Percentiles rank a stretch among this genome's conserved stretches.
These are phyloP conservation scores for Ailuropoda melanoleuca DNA, from an alignment of 2,113 vertebrate species.

Conservation along the genomic window DNA sequence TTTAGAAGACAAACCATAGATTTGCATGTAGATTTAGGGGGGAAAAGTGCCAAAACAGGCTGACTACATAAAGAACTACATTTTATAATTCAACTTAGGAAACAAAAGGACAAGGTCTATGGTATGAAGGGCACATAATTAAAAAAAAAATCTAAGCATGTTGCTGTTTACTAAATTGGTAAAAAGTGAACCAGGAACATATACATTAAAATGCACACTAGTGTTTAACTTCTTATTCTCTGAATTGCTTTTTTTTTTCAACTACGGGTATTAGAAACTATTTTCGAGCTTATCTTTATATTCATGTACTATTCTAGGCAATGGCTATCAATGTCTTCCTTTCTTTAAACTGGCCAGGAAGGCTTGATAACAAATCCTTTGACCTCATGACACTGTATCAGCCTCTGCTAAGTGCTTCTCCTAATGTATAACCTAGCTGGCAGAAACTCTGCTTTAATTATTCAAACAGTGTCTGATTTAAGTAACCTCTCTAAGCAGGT, in stretches of 20 bases:
- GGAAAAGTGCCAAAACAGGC: background rate
- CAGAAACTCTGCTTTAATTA: slow-evolving; percentile 31
- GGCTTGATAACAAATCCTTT: background rate
- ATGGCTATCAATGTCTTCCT: background rate
- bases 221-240: background rate
- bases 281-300: background rate
- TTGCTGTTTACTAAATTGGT: background rate
- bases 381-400: background rate
- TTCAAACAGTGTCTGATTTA: slow-evolving; percentile 32
- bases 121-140: background rate
- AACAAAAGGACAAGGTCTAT: background rate
- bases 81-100: background rate
- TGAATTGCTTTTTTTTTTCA: background rate
- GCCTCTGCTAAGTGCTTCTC: background rate
- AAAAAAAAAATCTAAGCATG: background rate
- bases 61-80: background rate
- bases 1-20: background rate
- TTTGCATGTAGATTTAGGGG: background rate
- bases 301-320: background rate
- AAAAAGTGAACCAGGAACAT: background rate
- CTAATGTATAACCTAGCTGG: background rate
- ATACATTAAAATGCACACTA: background rate
- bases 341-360: background rate
- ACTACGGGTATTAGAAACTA: background rate
- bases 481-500: slow-evolving; percentile 8